Percentiles rank a stretch among this genome's conserved stretches.
Evolutionary conservation across 2,113 vertebrate genomes (phyloP).

Genomic region (Aramus guarauna): DNA sequence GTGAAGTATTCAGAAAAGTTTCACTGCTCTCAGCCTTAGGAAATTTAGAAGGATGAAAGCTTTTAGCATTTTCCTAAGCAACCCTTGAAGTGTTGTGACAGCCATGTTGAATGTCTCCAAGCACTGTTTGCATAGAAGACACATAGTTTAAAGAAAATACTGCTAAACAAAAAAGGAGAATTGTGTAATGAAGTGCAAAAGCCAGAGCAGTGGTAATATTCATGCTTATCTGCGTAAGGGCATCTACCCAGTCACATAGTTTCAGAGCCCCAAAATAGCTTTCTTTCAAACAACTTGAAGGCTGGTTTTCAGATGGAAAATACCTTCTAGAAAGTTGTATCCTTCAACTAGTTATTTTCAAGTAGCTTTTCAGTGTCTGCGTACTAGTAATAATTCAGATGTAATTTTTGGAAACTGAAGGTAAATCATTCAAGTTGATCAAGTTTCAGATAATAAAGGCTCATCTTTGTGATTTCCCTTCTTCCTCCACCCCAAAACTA

Average conservation of each 20-base stretch:
- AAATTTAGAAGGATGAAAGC: neutral
- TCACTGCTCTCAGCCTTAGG: neutral
- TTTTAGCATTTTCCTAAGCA: neutral
- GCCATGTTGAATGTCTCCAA: neutral
- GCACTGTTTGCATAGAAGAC: neutral
- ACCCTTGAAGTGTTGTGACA: neutral
- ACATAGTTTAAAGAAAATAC: neutral
- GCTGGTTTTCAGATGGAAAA: neutral
- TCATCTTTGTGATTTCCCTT: neutral
- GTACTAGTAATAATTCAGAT: neutral
- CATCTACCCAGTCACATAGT: neutral
- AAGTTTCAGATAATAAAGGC: neutral
- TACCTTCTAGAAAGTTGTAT: neutral
- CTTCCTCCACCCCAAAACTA: neutral
- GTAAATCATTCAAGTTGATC: neutral
- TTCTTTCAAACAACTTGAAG: neutral
- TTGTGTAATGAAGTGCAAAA: neutral
- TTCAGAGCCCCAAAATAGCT: neutral
- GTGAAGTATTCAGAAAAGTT: neutral
- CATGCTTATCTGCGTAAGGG: neutral
- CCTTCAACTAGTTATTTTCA: neutral
- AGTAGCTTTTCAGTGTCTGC: neutral
- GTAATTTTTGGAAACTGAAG: neutral
- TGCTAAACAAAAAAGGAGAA: neutral
- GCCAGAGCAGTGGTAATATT: neutral